These are phyloP conservation scores for Connochaetes taurinus DNA, from an alignment of 2,113 vertebrate genomes.

Conservation along the genomic window DNA sequence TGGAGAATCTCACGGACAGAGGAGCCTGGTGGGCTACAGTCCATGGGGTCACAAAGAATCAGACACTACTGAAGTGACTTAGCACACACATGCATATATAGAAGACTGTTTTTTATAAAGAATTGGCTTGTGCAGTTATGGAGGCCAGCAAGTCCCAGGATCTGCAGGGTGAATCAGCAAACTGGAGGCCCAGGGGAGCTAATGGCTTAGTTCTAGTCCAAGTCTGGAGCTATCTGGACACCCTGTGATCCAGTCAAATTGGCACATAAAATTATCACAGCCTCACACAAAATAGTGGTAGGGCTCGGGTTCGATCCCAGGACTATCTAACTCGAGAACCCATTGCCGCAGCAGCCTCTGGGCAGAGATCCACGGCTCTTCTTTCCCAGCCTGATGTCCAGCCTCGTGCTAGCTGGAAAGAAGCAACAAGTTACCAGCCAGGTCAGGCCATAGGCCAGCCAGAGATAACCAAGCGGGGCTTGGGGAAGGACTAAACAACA, in stretches of 20 bases:
- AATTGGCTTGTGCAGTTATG: neutral
- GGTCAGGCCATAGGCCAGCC: neutral
- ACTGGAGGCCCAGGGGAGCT: neutral
- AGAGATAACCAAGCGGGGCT: neutral
- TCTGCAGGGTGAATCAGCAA: neutral
- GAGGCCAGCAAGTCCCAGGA: neutral
- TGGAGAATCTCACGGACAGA: neutral
- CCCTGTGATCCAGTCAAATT: neutral
- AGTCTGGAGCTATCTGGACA: neutral
- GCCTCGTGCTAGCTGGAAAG: neutral
- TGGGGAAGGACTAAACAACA: neutral
- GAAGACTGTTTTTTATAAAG: neutral
- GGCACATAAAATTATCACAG: neutral
- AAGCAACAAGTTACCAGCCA: neutral
- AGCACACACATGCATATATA: neutral
- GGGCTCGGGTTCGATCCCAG: neutral
- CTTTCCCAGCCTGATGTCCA: neutral
- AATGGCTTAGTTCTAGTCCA: neutral
- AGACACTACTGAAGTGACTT: neutral
- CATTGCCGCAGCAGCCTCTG: neutral
- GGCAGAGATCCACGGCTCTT: neutral
- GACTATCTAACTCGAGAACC: neutral
- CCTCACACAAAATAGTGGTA: neutral
- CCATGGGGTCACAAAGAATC: neutral
- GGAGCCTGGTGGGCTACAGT: neutral